Conservation (phyloP, 2,113 vertebrate species). For the Gambusia affinis region DNA sequence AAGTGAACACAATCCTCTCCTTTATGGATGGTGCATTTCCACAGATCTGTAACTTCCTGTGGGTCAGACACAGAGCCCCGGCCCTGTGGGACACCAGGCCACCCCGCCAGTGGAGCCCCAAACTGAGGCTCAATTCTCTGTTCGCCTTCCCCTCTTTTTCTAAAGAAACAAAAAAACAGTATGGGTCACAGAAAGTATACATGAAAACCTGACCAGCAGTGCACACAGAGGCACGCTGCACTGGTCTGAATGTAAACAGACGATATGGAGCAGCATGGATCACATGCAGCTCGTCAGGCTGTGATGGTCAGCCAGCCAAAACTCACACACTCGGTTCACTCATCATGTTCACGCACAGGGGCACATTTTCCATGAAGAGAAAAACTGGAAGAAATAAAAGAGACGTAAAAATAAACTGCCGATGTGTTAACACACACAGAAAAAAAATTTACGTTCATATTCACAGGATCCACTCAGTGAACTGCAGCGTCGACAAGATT, state of each 20-base stretch:
- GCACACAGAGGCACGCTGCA: constrained; percentile 28
- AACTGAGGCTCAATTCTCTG: constrained; percentile 21
- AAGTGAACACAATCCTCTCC: constrained; percentile 16
- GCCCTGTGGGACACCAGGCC: constrained; percentile 41
- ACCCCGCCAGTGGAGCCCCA: constrained; percentile 27
- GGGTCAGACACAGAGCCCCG: constrained; percentile 44
- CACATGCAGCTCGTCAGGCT: constrained; percentile 59
- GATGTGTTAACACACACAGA: constrained; percentile 32
- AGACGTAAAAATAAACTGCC: constrained; percentile 53
- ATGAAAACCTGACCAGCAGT: constrained; percentile 37
- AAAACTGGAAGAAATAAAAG: constrained; percentile 24
- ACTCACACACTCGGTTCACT: constrained; percentile 38
- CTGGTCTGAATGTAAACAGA: constrained; percentile 60
- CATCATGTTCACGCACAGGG: constrained; percentile 44
- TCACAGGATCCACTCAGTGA: constrained; percentile 51
- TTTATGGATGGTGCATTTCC: constrained; percentile 33
- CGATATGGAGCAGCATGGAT: constrained; percentile 66
- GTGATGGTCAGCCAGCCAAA: constrained; percentile 57
- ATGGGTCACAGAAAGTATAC: constrained; percentile 44
- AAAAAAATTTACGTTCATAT: constrained; percentile 19
- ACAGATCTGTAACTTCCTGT: constrained; percentile 53
- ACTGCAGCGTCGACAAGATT: not conserved
- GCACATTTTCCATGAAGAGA: constrained; percentile 60
- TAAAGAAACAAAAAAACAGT: constrained; percentile 14
- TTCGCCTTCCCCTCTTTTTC: constrained; percentile 21